Conservation (phyloP, 35 echinoderm and acorn worm genomes). For the Chiridota heheva region DNA sequence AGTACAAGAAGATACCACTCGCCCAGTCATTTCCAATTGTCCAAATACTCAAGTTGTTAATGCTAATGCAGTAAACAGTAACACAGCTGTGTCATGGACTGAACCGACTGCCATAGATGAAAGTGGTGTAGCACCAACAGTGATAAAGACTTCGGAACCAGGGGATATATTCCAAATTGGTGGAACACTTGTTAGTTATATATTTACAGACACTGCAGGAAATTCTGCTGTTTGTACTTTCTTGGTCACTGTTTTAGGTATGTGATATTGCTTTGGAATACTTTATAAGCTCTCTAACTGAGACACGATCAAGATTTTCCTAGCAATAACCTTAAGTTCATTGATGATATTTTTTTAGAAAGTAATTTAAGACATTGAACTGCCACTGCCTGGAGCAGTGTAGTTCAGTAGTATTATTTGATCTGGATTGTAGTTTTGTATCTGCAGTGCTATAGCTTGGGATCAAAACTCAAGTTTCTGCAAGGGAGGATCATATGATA, state of each 20-base stretch:
- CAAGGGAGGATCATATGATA: too few species aligned
- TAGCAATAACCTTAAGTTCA: too few species aligned
- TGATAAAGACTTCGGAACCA: neutral
- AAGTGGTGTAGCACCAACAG: neutral
- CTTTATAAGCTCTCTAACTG: too few species aligned
- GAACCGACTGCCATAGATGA: constrained; percentile 42
- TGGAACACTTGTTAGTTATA: constrained; percentile 35
- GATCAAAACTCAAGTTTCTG: too few species aligned
- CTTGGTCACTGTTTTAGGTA: constrained; percentile 15
- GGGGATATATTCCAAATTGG: constrained; percentile 29
- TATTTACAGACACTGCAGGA: constrained; percentile 31
- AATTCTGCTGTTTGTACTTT: constrained; percentile 1
- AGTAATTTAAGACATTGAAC: too few species aligned
- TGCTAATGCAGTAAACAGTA: neutral
- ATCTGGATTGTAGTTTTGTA: too few species aligned
- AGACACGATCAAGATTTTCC: too few species aligned
- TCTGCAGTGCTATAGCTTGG: too few species aligned
- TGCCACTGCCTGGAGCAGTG: too few species aligned
- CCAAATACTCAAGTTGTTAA: neutral
- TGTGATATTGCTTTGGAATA: too few species aligned
- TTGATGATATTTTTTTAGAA: too few species aligned
- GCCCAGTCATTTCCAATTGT: constrained; percentile 46
- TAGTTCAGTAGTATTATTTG: too few species aligned
- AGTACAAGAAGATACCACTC: constrained; percentile 20
- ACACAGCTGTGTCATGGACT: constrained; percentile 31